Evolutionary conservation across 64 coral and sea anemone species (phyloP).

Genomic region (Catalaphyllia jardinei): DNA sequence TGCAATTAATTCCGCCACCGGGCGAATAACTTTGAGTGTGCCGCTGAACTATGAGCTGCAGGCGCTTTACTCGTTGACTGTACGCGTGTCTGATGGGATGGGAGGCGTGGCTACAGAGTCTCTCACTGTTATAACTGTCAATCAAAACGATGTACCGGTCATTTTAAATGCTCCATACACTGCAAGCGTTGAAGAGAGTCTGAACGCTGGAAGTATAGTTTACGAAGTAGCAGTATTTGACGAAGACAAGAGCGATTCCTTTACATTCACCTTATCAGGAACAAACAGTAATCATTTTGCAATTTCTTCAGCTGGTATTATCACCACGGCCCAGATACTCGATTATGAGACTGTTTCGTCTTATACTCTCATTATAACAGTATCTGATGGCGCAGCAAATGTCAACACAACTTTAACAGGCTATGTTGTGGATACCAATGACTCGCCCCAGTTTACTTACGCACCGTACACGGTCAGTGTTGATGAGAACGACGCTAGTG

Average conservation of each 20-base stretch:
- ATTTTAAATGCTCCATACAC: not conserved
- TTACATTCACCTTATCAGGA: not conserved
- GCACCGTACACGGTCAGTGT: slow-evolving; percentile 49
- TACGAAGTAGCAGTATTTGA: not conserved
- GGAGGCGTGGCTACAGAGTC: slow-evolving; percentile 24
- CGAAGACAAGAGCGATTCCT: not conserved
- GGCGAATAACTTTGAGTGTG: not conserved
- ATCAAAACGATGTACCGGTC: slow-evolving; percentile 20
- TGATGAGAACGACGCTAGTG: slow-evolving; percentile 4
- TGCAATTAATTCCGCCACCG: slow-evolving; percentile 2
- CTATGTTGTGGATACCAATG: slow-evolving; percentile 51
- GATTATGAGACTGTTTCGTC: slow-evolving; percentile 37
- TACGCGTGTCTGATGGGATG: slow-evolving; percentile 4
- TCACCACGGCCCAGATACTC: slow-evolving; percentile 15
- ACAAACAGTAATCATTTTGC: slow-evolving; percentile 20
- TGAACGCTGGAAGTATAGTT: not conserved
- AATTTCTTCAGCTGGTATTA: slow-evolving; percentile 41
- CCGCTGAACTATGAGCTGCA: slow-evolving; percentile 1
- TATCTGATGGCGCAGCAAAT: slow-evolving; percentile 39
- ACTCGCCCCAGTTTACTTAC: slow-evolving; percentile 30
- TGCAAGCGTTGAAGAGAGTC: slow-evolving; percentile 12
- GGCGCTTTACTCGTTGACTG: not conserved
- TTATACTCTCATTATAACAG: slow-evolving; percentile 39
- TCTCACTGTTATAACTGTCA: slow-evolving; percentile 4
- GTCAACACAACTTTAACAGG: slow-evolving; percentile 38